These are phyloP conservation scores for Scaptomyza cyrtandrae DNA, from an alignment of 2,888 invertebrate species.

Conservation along the genomic window DNA sequence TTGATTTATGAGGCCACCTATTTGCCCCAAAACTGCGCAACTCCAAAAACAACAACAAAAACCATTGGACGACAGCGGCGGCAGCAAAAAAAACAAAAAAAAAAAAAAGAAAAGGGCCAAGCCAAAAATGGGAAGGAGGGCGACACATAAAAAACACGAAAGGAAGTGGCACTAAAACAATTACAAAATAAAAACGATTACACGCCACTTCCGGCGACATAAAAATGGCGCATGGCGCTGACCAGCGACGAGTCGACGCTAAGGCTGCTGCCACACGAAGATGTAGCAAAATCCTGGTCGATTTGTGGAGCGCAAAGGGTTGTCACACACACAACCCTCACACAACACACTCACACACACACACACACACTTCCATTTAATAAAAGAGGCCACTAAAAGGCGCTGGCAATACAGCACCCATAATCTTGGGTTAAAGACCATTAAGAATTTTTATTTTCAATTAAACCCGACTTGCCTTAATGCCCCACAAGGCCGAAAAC, in stretches of 20 bases:
- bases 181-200: conserved; percentile 80
- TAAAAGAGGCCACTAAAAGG: conserved; percentile 77
- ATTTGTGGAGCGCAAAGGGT: conserved; percentile 42
- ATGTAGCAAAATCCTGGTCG: conserved; percentile 29
- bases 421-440: conserved; percentile 82
- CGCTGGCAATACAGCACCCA: conserved; percentile 73
- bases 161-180: conserved; percentile 80
- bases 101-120: conserved; percentile 42
- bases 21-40: conserved; percentile 75
- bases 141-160: conserved; percentile 79
- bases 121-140: conserved; percentile 44
- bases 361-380: conserved; percentile 52
- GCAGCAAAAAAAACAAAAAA: conserved; percentile 25
- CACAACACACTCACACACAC: conserved; percentile 18
- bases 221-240: conserved; percentile 73
- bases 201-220: conserved; percentile 80
- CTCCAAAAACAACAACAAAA: conserved; percentile 41
- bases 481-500: conserved; percentile 80
- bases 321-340: conserved; percentile 18
- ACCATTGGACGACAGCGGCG: conserved; percentile 23
- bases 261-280: conserved; percentile 19
- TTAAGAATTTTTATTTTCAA: conserved; percentile 83
- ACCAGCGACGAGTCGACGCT: conserved; percentile 36
- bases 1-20: conserved; percentile 81
- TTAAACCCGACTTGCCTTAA: conserved; percentile 81